Evolutionary conservation across 2,113 vertebrate species (phyloP).

Genomic region (Panthera uncia): DNA sequence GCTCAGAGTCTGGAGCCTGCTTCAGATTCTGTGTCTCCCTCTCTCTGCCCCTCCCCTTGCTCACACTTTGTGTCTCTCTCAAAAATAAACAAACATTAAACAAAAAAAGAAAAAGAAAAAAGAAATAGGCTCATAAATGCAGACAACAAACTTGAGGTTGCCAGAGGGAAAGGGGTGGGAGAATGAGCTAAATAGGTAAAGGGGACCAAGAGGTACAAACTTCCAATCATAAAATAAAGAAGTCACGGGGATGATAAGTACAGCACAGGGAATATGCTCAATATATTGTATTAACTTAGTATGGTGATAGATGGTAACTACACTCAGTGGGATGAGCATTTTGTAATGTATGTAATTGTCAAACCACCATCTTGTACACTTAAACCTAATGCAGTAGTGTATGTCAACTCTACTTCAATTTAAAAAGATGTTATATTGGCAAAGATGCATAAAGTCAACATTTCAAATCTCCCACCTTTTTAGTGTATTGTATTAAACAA

Average conservation of each 20-base stretch:
- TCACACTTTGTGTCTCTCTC: no score
- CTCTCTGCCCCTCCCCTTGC: no score
- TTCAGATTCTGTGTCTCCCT: no score
- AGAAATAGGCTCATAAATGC: not conserved
- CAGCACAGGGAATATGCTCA: not conserved
- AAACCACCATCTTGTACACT: not conserved
- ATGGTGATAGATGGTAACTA: not conserved
- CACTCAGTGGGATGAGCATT: not conserved
- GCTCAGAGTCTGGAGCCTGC: no score
- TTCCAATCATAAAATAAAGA: not conserved
- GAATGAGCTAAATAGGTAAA: not conserved
- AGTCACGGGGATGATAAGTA: not conserved
- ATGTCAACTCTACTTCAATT: not conserved
- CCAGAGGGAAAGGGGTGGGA: not conserved
- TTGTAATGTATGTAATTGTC: not conserved
- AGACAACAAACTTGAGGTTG: not conserved
- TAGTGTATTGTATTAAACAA: not conserved
- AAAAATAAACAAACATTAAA: not conserved
- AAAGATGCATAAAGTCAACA: not conserved
- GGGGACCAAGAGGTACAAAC: not conserved
- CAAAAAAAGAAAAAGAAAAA: not conserved
- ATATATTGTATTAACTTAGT: not conserved
- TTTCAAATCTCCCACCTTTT: not conserved
- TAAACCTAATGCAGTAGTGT: not conserved
- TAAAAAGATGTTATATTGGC: not conserved